phyloP scores from a whole-genome alignment of 92 coral and sea anemone species.

The Scolanthus callimorphus region DNA sequence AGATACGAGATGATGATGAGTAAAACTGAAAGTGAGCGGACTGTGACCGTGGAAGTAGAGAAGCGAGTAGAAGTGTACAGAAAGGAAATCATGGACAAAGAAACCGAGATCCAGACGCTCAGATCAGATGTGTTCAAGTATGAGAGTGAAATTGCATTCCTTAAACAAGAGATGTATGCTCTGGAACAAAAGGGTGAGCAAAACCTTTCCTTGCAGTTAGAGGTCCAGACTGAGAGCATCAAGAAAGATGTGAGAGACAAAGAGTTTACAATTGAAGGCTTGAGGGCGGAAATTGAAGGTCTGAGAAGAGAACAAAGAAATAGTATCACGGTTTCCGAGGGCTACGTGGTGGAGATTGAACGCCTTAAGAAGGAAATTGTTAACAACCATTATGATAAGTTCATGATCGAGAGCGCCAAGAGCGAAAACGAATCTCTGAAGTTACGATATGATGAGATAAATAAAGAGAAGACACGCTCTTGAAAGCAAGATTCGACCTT shows the following conservation, averaged over 20 bases:
- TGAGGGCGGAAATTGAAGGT: not conserved
- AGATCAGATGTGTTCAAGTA: not conserved
- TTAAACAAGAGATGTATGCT: not conserved
- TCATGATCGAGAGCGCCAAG: not conserved
- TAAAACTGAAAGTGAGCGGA: not conserved
- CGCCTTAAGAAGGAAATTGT: not conserved
- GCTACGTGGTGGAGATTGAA: conserved; percentile 3
- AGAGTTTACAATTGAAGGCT: not conserved
- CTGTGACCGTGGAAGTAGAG: not conserved
- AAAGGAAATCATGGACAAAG: not conserved
- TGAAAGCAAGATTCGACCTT: not conserved
- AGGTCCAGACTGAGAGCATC: not conserved
- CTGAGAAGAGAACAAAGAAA: not conserved
- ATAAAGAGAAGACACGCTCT: not conserved
- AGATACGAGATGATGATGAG: not conserved
- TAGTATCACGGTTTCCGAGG: not conserved
- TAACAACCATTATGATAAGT: not conserved
- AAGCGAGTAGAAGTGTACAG: conserved; percentile 4
- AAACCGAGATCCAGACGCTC: not conserved
- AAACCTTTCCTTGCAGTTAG: not conserved
- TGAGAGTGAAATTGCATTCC: conserved; percentile 1
- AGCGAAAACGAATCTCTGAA: not conserved
- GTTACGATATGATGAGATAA: not conserved
- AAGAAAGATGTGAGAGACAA: not conserved
- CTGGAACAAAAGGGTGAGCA: not conserved